Evolutionary conservation across 2,113 vertebrate species (phyloP), one percentile per base, ranked within the genome.

Genomic region (Corythoichthys intestinalis): DNA sequence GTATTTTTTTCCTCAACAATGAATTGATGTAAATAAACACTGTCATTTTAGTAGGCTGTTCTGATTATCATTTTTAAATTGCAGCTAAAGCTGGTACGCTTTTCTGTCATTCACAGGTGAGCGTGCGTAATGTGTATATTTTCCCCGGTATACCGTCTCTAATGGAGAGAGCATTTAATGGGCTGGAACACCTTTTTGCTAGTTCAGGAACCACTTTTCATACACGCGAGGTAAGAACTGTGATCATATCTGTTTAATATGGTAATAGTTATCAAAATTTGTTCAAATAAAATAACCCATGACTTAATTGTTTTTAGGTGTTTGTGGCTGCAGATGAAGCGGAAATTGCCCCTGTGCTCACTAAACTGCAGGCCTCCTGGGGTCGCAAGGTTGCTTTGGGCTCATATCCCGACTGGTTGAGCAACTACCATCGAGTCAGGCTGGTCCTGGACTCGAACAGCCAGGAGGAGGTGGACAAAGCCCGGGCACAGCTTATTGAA

Each of bases 351-450:
- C 91, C 91, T 0, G 68, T 85, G 60, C 89, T 99, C 58, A 87
- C 92, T 0, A 65, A 81, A 64, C 88, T 94, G 20, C 80, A 95
- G 37, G 72, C 85, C 0, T 1, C 59, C 17, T 97, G 95, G 90
- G 90, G 89, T 0, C 87, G 66, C 2, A 87, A 69, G 0, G 91
- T 96, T 28, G 83, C 89, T 48, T 69, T 98, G 2, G 97, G 97
- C 1, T 99, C 97, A 17, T 99, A 99, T 81, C 97, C 97, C 0
- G 94, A 98, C 84, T 98, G 96, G 96, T 70, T 89, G 66, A 97
- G 89, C 72, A 99, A 99, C 84, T 99, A 98, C 72, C 93, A 96
- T 74, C 89, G 91, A 0, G 96, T 99, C 69, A 92, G 94, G 79
- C 89, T 98, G 84, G 94, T 93, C 0, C 83, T 99, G 88, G 96